These are phyloP conservation scores for Mellivora capensis DNA, from an alignment of 2,113 vertebrate species.

Conservation along the genomic window DNA sequence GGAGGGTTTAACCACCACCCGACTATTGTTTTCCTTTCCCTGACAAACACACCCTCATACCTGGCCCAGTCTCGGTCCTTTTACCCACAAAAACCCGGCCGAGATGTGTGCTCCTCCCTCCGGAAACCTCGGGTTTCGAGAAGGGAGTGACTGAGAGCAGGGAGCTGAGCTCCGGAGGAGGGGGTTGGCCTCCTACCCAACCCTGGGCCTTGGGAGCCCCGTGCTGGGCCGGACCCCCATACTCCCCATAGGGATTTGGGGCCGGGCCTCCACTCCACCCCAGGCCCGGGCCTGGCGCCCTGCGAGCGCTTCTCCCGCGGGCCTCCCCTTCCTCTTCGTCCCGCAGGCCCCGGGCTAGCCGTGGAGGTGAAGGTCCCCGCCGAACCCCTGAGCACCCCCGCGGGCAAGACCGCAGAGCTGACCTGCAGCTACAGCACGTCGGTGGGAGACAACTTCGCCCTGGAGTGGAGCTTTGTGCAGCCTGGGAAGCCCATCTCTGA, in stretches of 20 bases:
- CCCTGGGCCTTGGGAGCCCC: fast-evolving
- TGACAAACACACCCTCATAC: constrained; percentile 38
- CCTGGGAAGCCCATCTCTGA: constrained; percentile 53
- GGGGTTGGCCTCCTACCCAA: not conserved
- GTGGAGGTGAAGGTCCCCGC: constrained; percentile 76
- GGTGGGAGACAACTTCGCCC: constrained; percentile 69
- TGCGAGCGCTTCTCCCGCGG: not conserved
- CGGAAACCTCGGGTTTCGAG: not conserved
- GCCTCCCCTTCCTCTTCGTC: not conserved
- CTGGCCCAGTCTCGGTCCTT: constrained; percentile 25
- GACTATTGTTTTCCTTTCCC: not conserved
- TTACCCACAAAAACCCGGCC: constrained; percentile 22
- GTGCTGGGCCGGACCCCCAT: not conserved
- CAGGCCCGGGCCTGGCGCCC: too few species aligned
- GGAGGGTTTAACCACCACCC: not conserved
- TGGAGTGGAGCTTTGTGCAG: constrained; percentile 84
- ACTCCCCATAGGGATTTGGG: not conserved
- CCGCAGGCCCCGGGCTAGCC: not conserved
- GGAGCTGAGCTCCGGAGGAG: not conserved
- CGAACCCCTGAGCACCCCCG: constrained; percentile 59
- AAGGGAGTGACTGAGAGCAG: not conserved
- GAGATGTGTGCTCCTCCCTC: not conserved
- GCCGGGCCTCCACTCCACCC: not conserved
- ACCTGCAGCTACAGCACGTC: constrained; percentile 80
- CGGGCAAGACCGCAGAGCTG: constrained; percentile 68